Conservation (phyloP, 35 echinoderm and acorn worm genomes). For the Strongylocentrotus purpuratus region DNA sequence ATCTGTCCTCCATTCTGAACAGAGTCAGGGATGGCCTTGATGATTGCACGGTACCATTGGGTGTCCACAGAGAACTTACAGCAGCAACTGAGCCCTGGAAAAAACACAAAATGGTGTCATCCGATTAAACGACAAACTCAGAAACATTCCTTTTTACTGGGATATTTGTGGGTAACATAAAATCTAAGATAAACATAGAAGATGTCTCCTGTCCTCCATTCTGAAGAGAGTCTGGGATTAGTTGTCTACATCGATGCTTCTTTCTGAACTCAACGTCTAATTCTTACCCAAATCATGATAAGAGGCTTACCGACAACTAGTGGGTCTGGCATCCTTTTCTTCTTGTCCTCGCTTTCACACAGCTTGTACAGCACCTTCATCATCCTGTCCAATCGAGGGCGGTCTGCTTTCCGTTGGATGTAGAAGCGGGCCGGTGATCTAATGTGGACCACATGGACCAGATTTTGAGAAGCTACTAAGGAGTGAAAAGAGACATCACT, state of each 20-base stretch:
- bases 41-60: conserved; percentile 65
- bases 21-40: conserved; percentile 51
- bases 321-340: conserved; percentile 55
- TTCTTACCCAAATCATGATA: too few relatives aligned
- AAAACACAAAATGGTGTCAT: not conserved
- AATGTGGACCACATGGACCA: conserved; percentile 80
- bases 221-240: conserved; percentile 28
- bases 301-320: conserved; percentile 16
- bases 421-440: conserved; percentile 74
- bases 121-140: not conserved
- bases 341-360: conserved; percentile 64
- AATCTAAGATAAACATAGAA: not conserved
- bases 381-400: conserved; percentile 56
- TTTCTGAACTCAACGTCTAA: too few relatives aligned
- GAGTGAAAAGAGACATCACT: not conserved
- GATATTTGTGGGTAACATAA: not conserved
- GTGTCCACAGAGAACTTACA: conserved; percentile 71
- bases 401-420: conserved; percentile 71
- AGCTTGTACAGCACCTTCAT: conserved; percentile 61
- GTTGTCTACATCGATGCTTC: too few relatives aligned
- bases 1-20: conserved; percentile 28
- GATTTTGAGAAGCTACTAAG: conserved; percentile 39
- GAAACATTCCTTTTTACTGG: not conserved
- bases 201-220: not conserved
- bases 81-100: conserved; percentile 65